phyloP scores from a whole-genome alignment of 2,113 vertebrate species.

The Callorhinus ursinus region DNA sequence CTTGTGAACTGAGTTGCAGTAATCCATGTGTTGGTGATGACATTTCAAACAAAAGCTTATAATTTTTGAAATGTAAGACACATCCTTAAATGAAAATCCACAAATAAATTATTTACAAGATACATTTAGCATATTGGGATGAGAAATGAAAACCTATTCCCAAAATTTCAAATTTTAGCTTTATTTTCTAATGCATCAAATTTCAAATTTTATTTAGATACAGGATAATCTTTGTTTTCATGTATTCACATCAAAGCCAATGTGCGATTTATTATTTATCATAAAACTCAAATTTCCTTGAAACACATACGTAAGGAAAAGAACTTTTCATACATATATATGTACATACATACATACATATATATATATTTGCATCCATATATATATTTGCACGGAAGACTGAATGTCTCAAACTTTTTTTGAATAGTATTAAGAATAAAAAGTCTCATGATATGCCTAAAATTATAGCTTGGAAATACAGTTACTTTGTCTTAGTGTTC shows the following conservation, averaged over 20 bases:
- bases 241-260: background rate
- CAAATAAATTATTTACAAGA: background rate
- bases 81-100: background rate
- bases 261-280: background rate
- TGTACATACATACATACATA: too few relatives aligned
- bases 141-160: background rate
- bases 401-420: background rate
- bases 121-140: background rate
- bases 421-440: background rate
- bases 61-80: background rate
- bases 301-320: background rate
- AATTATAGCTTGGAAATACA: background rate
- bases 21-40: background rate
- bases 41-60: constrained; percentile 39
- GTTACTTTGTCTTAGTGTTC: background rate
- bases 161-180: background rate
- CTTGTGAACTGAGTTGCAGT: constrained; percentile 7
- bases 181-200: background rate
- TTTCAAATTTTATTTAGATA: background rate
- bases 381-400: background rate
- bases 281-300: background rate
- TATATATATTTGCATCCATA: too few relatives aligned
- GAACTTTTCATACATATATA: background rate
- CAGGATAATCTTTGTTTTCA: background rate
- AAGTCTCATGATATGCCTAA: background rate